phyloP scores from a whole-genome alignment of 2,888 invertebrate species.

The Molorchus minor region DNA sequence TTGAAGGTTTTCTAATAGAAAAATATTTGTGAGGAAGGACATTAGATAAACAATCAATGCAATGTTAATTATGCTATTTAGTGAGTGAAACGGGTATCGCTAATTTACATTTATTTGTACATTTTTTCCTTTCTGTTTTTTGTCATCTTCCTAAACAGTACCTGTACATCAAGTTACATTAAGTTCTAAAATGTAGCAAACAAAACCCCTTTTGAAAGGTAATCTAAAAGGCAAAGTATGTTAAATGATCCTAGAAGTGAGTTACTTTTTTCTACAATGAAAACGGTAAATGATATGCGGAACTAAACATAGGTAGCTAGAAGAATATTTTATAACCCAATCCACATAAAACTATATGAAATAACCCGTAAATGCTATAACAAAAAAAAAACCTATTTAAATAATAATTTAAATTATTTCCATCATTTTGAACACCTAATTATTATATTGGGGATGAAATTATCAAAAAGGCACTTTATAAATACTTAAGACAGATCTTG shows the following conservation, averaged over 20 bases:
- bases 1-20: constrained; percentile 19
- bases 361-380: constrained; percentile 8
- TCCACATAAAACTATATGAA: constrained; percentile 9
- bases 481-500: constrained; percentile 34
- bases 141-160: constrained; percentile 25
- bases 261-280: neutral
- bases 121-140: constrained; percentile 25
- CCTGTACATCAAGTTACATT: constrained; percentile 23
- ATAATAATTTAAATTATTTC: constrained; percentile 6
- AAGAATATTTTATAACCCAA: constrained; percentile 14
- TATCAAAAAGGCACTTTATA: constrained; percentile 45
- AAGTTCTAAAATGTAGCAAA: constrained; percentile 13
- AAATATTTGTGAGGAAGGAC: constrained; percentile 23
- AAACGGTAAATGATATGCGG: constrained; percentile 18
- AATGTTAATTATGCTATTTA: constrained; percentile 35
- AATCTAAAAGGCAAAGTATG: constrained; percentile 23
- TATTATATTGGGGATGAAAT: constrained; percentile 3
- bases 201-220: constrained; percentile 18
- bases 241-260: constrained; percentile 1
- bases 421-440: neutral
- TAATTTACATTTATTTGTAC: constrained; percentile 22
- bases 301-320: constrained; percentile 13
- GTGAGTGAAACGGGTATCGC: constrained; percentile 39
- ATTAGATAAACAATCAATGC: constrained; percentile 37
- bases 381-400: constrained; percentile 6